These are phyloP conservation scores for Lochmaea capreae DNA, from an alignment of 2,888 invertebrate species.

Conservation along the genomic window DNA sequence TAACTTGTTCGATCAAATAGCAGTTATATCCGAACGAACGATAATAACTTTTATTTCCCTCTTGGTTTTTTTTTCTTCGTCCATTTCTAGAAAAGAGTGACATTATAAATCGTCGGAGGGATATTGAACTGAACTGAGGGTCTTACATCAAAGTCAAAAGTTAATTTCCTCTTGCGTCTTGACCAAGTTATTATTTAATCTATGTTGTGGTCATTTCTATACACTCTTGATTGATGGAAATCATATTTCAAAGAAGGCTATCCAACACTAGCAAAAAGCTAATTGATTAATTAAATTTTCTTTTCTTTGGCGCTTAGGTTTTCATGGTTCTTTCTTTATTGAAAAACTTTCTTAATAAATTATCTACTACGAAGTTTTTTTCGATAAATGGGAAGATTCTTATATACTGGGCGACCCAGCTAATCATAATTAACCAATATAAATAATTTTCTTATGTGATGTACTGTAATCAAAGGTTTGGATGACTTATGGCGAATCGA, in stretches of 20 bases:
- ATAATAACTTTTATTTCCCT: conserved; percentile 29
- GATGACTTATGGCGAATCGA: no score
- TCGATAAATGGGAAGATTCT: not conserved
- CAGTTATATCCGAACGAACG: conserved; percentile 14
- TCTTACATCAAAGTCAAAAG: conserved; percentile 64
- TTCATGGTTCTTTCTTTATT: conserved; percentile 29
- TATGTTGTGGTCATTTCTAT: conserved; percentile 58
- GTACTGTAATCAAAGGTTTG: no score
- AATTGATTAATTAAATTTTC: conserved; percentile 37
- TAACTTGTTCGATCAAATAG: conserved; percentile 20
- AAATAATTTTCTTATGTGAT: no score
- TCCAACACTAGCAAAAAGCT: conserved; percentile 24
- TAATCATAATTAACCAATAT: not conserved
- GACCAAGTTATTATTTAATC: conserved; percentile 61
- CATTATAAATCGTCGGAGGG: conserved; percentile 48
- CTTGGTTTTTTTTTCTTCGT: conserved; percentile 27
- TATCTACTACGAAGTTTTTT: not conserved
- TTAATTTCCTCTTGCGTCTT: conserved; percentile 64
- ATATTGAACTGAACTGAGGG: conserved; percentile 48
- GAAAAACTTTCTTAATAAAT: conserved; percentile 30
- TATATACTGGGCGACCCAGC: not conserved
- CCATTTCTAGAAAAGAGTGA: conserved; percentile 41
- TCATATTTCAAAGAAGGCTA: conserved; percentile 33
- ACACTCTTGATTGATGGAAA: conserved; percentile 58
- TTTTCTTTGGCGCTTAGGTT: conserved; percentile 20